Evolutionary conservation across 2,888 invertebrate genomes (phyloP).

Genomic region (Neoaliturus tenellus): DNA sequence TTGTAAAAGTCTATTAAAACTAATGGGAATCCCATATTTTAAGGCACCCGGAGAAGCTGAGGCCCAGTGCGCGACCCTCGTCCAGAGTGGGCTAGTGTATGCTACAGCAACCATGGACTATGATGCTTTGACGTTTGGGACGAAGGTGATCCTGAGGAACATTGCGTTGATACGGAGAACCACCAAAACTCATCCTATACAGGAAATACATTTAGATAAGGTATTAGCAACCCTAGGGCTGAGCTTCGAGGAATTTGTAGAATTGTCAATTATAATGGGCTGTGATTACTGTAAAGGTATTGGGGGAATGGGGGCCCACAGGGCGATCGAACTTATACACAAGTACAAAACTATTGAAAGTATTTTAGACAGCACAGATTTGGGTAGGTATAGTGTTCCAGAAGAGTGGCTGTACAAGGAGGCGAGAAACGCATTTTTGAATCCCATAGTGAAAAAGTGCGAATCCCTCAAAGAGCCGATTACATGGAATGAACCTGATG

Average conservation of each 20-base stretch:
- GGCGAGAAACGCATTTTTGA: slow-evolving; percentile 5
- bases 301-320: neutral
- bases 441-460: neutral
- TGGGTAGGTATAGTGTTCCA: neutral
- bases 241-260: neutral
- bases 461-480: neutral
- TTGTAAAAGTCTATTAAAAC: neutral
- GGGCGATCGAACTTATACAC: neutral
- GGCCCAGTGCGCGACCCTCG: slow-evolving; percentile 8
- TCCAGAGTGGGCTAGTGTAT: neutral
- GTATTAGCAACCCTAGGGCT: neutral
- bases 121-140: slow-evolving; percentile 6
- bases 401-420: slow-evolving; percentile 7
- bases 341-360: slow-evolving; percentile 8
- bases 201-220: slow-evolving; percentile 16
- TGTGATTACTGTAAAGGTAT: slow-evolving; percentile 10
- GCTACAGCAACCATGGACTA: slow-evolving; percentile 2
- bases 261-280: neutral
- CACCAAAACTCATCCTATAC: neutral
- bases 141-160: neutral
- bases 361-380: slow-evolving; percentile 6
- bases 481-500: neutral
- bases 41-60: neutral
- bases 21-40: slow-evolving; percentile 6
- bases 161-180: neutral